Base-by-base conservation (phyloP, 1,140 invertebrate genomes). In the Macrobrachium nipponense region DNA sequence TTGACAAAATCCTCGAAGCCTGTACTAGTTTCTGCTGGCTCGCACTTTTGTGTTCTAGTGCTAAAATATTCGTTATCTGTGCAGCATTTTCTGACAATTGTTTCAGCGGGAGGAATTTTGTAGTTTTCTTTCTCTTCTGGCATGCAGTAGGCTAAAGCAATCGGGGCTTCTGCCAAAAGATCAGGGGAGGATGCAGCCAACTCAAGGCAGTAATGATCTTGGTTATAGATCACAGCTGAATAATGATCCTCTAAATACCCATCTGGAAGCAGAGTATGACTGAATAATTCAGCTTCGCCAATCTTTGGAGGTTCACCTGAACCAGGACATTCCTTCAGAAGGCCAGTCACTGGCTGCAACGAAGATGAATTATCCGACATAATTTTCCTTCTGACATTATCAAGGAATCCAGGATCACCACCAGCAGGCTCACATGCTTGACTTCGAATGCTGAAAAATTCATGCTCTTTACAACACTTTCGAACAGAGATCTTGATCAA, bases 181-280 rank as follows among this genome's bases (percentile, higher is more conserved):
- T 68, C 60, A 14, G 14, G 15, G 23, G 18, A 61, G 12, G 59
- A n/a, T n/a, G 82, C 73, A 12, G 82, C 82, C 61, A 84, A 4
- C 61, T 84, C 82, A n/a, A 84, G 61, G 43, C 82, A 84, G 73
- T 84, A 84, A 64, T 84, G 82, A 51, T 84, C 73, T 60, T 84
- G 82, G 61, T 84, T 75, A 20, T 77, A 77, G 5, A 58, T 64
- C 10, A 27, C 23, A 14, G 60, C 58, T n/a, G 73, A n/a, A 15
- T 27, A 27, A 12, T 77, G 61, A 17, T 77, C 75, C 18, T 36
- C 43, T 62, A 84, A 17, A 51, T 75, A 27, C 17, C 82, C 82
- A 6, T 18, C 18, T 8, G n/a, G 18, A 23, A 64, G 6, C 36
- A 84, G 10, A 14, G 75, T 66, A 62, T 77, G 73, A 11, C 73